Percentiles rank a stretch among this genome's conserved stretches.
Evolutionary conservation across 2,797 vertebrate species (phyloP).

Genomic region (Sebastes cheni): DNA sequence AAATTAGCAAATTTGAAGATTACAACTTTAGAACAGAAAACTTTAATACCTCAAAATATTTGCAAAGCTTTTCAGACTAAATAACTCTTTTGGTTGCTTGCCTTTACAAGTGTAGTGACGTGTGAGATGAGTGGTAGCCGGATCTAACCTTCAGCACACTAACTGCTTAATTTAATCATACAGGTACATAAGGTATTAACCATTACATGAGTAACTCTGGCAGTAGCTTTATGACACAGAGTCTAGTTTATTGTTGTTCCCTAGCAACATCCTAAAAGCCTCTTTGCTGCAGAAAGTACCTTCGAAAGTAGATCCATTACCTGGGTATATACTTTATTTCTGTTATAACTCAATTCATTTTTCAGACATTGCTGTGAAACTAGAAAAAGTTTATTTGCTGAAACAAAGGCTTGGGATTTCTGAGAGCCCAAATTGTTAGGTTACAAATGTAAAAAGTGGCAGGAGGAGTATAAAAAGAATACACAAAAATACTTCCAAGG

Average conservation of each 20-base stretch:
- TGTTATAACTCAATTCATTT: not conserved
- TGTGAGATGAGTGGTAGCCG: not conserved
- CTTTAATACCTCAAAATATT: not conserved
- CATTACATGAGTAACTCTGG: not conserved
- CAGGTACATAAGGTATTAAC: not conserved
- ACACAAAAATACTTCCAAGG: not conserved
- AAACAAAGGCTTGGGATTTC: not conserved
- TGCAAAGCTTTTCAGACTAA: not conserved
- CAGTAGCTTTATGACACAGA: conserved; percentile 24
- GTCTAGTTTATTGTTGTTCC: conserved; percentile 38
- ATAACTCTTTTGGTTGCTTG: not conserved
- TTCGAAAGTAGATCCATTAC: not conserved
- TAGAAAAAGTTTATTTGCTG: not conserved
- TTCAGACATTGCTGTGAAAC: not conserved
- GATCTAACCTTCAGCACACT: not conserved
- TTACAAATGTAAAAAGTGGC: not conserved
- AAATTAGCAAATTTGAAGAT: not conserved
- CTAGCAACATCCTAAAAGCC: conserved; percentile 52
- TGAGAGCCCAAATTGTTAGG: not conserved
- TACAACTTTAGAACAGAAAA: not conserved
- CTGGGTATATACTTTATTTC: not conserved
- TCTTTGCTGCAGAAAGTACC: not conserved
- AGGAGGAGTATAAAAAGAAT: not conserved
- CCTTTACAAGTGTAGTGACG: not conserved
- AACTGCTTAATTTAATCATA: not conserved